A percentile compares a stretch with the other conserved stretches of the same genome.
phyloP scores from a whole-genome alignment of 2,888 invertebrate species.

The Aleiodes leptofemur region DNA sequence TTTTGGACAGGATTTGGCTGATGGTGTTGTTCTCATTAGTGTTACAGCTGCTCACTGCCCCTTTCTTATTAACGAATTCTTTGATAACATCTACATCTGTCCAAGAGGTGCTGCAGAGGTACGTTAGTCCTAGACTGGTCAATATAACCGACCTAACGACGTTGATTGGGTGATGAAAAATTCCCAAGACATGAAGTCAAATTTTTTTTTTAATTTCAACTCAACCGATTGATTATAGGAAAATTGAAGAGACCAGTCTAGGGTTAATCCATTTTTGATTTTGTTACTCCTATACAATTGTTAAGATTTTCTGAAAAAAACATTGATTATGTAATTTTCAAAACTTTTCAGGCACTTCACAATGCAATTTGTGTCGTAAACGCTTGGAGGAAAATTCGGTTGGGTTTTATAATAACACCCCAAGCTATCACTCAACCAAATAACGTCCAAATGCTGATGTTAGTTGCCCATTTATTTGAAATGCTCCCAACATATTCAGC shows the following conservation, averaged over 20 bases:
- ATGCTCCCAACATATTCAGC: constrained; percentile 76
- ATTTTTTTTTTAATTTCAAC: too few species aligned
- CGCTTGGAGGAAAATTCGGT: constrained; percentile 75
- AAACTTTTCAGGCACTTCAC: constrained; percentile 73
- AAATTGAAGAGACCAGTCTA: too few species aligned
- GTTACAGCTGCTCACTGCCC: constrained; percentile 79
- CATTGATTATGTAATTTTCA: not conserved
- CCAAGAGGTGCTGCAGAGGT: constrained; percentile 72
- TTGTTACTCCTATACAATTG: too few species aligned
- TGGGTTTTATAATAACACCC: constrained; percentile 78
- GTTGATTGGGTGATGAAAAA: not conserved
- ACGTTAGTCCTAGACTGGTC: constrained; percentile 12
- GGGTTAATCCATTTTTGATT: too few species aligned
- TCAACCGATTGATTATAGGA: too few species aligned
- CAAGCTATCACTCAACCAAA: constrained; percentile 78
- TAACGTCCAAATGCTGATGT: constrained; percentile 79
- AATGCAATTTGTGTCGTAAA: constrained; percentile 78
- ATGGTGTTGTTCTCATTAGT: constrained; percentile 78
- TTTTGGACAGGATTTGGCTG: constrained; percentile 77
- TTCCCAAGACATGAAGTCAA: too few species aligned
- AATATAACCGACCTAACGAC: too few species aligned
- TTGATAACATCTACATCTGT: constrained; percentile 75
- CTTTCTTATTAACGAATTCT: constrained; percentile 76
- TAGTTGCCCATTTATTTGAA: constrained; percentile 78
- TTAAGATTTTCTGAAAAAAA: too few species aligned